A percentile compares a stretch with the other conserved stretches of the same genome.
Conservation (phyloP, 2,888 invertebrate species). For the Rotaria sp. region DNA sequence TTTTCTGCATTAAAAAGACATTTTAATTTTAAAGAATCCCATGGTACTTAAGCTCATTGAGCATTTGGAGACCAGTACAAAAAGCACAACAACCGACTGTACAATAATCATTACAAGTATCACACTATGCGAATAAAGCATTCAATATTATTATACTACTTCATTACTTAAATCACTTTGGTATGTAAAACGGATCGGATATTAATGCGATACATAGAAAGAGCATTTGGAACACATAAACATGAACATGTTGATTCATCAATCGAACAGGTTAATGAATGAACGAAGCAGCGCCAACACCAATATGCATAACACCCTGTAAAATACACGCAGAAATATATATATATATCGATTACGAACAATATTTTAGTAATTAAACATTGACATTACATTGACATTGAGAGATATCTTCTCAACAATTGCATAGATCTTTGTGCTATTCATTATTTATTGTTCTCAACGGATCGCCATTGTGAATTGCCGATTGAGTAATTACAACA, state of each 20-base stretch:
- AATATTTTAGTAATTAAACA: not conserved
- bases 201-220: not conserved
- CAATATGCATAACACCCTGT: slow-evolving; percentile 1
- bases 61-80: not conserved
- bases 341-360: too few species aligned
- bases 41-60: not conserved
- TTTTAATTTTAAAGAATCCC: not conserved
- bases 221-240: not conserved
- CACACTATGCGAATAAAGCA: not conserved
- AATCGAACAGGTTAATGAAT: not conserved
- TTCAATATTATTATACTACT: not conserved
- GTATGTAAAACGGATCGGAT: not conserved
- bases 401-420: not conserved
- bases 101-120: not conserved
- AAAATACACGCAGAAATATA: not conserved
- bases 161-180: not conserved
- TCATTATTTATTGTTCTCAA: not conserved
- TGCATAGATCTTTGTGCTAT: not conserved
- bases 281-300: not conserved
- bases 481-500: not conserved
- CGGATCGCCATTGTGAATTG: not conserved
- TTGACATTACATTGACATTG: not conserved
- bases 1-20: not conserved
- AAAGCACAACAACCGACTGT: not conserved
- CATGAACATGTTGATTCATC: not conserved